A percentile compares a stretch with the other conserved stretches of the same genome.
These are phyloP conservation scores for Penelope pileata DNA, from an alignment of 2,113 vertebrate genomes.

Conservation along the genomic window DNA sequence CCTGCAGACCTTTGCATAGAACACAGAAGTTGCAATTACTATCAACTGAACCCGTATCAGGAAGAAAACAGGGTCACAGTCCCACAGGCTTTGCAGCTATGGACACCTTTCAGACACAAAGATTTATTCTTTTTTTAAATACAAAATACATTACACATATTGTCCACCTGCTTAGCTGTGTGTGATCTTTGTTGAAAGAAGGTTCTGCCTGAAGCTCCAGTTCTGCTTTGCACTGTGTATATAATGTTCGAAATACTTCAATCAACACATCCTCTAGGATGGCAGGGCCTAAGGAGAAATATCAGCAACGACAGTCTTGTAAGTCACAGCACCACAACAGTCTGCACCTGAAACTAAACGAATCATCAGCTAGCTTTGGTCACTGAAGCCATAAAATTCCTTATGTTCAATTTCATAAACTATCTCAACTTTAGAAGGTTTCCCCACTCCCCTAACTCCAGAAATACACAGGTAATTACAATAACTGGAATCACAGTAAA, in stretches of 20 bases:
- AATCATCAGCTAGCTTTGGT: not conserved
- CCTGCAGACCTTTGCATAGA: not conserved
- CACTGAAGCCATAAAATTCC: not conserved
- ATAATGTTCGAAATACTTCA: conserved; percentile 93
- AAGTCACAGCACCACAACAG: not conserved
- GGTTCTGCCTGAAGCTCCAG: conserved; percentile 91
- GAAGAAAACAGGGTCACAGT: not conserved
- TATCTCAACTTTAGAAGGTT: not conserved
- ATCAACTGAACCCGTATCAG: not conserved
- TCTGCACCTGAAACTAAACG: not conserved
- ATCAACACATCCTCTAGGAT: conserved; percentile 97
- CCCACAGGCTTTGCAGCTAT: not conserved
- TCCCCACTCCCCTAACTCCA: not conserved
- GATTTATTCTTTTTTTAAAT: not conserved
- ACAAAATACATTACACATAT: not conserved
- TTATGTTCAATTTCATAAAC: not conserved
- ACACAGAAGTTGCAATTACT: not conserved
- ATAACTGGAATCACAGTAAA: not conserved
- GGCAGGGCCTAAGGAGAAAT: conserved; percentile 85
- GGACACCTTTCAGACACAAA: not conserved
- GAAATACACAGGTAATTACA: not conserved
- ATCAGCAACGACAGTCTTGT: not conserved
- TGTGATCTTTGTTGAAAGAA: conserved; percentile 93
- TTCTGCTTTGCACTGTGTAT: conserved; percentile 94
- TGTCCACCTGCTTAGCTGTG: conserved; percentile 93